Base-by-base conservation (phyloP, 2,797 vertebrate genomes). In the Numenius phaeopus region DNA sequence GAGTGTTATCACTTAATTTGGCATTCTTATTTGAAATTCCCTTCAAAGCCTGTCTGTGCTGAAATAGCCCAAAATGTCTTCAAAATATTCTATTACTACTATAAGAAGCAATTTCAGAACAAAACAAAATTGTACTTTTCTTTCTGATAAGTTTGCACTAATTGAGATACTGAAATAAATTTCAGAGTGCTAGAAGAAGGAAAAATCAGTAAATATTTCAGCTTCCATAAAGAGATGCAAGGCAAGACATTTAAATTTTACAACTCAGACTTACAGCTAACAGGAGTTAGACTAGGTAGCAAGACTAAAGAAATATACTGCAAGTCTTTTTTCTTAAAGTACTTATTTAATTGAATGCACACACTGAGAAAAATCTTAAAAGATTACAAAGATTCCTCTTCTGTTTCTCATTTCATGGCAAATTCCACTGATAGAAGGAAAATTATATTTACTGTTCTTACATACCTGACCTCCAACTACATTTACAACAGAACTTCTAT, bases 1-100 rank as follows among this genome's bases (percentile, higher is more conserved):
- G 71, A 92, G 72, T 65, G 40, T 91, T 95, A 92, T 75, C 90
- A 81, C 65, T 93, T 91, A 76, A 95, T 96, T 91, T 90, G 62
- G 94, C 80, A 93, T 94, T 94, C 88, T 76, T 88, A 81, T 72
- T 90, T 88, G 73, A 93, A 92, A 95, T 72, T 58, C 62, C 23
- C 49, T 94, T 95, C 77, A 89, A 94, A 94, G 76, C 54, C 49
- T 78, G 32, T 80, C 47, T 71, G 6, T 49, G 27, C 37, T 90
- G 39, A 86, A 92, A 84, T 29, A 83, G 66, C 55, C 80, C 32
- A 79, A 91, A 81, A 91, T 3, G 5, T 34, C 77, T 90, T 78
- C 0, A 4, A 80, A 88, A 76, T 27, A 37, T 69, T 86, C 57
- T 67, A 87, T 61, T 86, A 62, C 58, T 55, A 70, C 27, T 75